Evolutionary conservation across 2,888 invertebrate genomes (phyloP), one percentile per base, ranked within the genome.

Genomic region (Meteorus cinctellus): DNA sequence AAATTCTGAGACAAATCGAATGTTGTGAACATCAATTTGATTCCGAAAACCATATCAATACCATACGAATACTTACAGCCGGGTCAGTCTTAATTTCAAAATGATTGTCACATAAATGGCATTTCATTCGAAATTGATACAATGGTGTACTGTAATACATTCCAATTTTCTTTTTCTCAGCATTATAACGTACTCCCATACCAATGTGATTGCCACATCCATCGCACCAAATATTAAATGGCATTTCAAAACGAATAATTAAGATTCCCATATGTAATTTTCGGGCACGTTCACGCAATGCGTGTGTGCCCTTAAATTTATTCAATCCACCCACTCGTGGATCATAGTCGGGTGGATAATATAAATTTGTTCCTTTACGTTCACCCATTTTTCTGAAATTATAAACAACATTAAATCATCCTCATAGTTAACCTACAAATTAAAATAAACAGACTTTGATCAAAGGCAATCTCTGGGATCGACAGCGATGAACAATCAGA

Each of bases 171-270:
- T 92, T 96, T 90, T 97, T 97, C 87, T 97, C 97, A 0, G 97
- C 96, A 86, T 97, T 99, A 89, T 99, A 99, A 69, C 99, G 93
- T 0, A 99, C 99, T 0, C 99, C 99, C 98, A 99, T 99, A 41
- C 98, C 99, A 75, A 99, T 97, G 87, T 99, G 99, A 91, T 97
- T 99, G 80, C 95, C 95, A 89, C 99, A 99, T 72, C 98, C 98
- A 55, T 97, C 96, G 84, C 99, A 99, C 99, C 99, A 99, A 83
- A 99, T 99, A 90, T 99, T 99, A 87, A 98, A 99, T 0, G 99
- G 99, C 98, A 99, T 98, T 91, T 99, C 99, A 91, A 99, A 99
- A 66, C 99, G 93, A 81, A 98, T 97, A 80, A 97, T 96, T 31
- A 98, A 93, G 83, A 99, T 99, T 14, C 99, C 99, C 91, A 97